These are phyloP conservation scores for Chalcis sispes DNA, from an alignment of 2,888 invertebrate species.

Conservation along the genomic window DNA sequence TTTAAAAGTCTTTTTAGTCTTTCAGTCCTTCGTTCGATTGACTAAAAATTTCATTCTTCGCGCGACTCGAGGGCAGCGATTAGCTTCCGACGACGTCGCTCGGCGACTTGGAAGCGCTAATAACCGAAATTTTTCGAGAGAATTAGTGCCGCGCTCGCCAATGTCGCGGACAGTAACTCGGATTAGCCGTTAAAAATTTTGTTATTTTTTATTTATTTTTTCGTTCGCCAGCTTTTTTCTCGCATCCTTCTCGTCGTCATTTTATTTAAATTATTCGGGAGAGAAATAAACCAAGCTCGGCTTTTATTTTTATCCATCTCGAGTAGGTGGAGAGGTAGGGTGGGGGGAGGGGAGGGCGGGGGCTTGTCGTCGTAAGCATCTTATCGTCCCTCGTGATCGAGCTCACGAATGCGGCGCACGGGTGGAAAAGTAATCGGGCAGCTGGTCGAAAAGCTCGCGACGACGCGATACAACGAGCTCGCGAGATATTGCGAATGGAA, in stretches of 20 bases:
- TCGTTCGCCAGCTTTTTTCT: not conserved
- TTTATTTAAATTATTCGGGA: not conserved
- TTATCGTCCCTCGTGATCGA: too few relatives aligned
- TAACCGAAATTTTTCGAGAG: conserved; percentile 55
- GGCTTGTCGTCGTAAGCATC: too few relatives aligned
- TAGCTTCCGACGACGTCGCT: not conserved
- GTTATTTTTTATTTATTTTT: conserved; percentile 1
- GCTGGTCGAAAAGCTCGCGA: not conserved
- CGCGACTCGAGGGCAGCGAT: too few relatives aligned
- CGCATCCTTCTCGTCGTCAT: not conserved
- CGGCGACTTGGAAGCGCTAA: conserved; percentile 5
- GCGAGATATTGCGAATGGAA: not conserved
- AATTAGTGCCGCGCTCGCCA: conserved; percentile 54
- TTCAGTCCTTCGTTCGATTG: not conserved
- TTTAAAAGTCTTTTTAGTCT: not conserved
- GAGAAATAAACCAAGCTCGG: too few relatives aligned
- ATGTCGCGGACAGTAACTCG: conserved; percentile 48
- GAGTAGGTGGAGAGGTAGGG: not conserved
- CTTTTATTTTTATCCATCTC: too few relatives aligned
- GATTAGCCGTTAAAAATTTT: too few relatives aligned
- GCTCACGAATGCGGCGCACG: not conserved
- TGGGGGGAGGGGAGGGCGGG: not conserved
- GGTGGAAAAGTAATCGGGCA: not conserved
- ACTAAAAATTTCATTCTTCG: too few relatives aligned
- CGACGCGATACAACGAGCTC: too few relatives aligned